These are phyloP conservation scores for Scaptomyza flava DNA, from an alignment of 2,888 invertebrate species.

Conservation along the genomic window DNA sequence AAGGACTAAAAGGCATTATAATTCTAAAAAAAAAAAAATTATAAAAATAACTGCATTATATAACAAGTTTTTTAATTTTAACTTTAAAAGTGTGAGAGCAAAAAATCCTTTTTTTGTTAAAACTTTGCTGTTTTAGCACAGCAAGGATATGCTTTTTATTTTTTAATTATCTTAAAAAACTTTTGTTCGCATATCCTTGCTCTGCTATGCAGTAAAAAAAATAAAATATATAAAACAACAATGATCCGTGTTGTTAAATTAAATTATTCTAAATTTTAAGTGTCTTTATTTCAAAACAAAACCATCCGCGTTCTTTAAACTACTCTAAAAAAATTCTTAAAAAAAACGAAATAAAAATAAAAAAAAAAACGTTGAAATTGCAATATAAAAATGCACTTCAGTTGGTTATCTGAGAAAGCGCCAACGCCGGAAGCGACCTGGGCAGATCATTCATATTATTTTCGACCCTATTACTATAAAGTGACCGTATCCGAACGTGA, in stretches of 20 bases:
- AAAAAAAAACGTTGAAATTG: conserved; percentile 18
- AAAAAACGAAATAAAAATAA: conserved; percentile 29
- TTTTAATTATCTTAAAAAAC: neutral
- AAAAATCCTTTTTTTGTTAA: conserved; percentile 6
- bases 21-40: neutral
- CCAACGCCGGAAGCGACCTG: conserved; percentile 85
- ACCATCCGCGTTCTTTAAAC: conserved; percentile 39
- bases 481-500: conserved; percentile 85
- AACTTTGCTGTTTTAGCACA: conserved; percentile 16
- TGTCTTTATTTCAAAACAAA: conserved; percentile 82
- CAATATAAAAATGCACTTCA: conserved; percentile 82
- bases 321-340: conserved; percentile 16
- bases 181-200: conserved; percentile 56
- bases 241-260: conserved; percentile 57
- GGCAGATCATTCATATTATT: conserved; percentile 84
- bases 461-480: conserved; percentile 83
- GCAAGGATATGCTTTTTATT: conserved; percentile 59
- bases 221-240: conserved; percentile 24
- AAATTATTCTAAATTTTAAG: conserved; percentile 82
- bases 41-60: conserved; percentile 27
- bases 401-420: conserved; percentile 82
- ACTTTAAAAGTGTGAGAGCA: conserved; percentile 57
- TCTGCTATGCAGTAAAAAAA: conserved; percentile 3
- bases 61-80: conserved; percentile 30
- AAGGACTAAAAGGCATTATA: conserved; percentile 21